A percentile compares a stretch with the other conserved stretches of the same genome.
Evolutionary conservation across 2,888 invertebrate genomes (phyloP).

Genomic region (Dendrolimus houi): DNA sequence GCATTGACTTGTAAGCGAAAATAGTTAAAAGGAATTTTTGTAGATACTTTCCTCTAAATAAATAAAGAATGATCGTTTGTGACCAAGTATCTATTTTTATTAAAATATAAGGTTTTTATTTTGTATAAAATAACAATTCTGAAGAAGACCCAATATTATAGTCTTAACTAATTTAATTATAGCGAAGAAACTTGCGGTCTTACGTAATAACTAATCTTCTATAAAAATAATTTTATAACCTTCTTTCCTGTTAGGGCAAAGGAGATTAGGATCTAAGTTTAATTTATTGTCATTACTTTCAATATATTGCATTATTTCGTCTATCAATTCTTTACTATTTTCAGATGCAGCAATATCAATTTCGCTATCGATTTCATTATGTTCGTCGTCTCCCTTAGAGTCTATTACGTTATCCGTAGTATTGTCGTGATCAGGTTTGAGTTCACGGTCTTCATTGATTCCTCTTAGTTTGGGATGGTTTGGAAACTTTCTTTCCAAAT

Average conservation of each 20-base stretch:
- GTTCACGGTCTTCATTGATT: constrained; percentile 18
- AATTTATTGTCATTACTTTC: constrained; percentile 30
- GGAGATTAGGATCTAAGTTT: constrained; percentile 33
- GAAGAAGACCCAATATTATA: too few species aligned
- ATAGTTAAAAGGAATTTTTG: too few species aligned
- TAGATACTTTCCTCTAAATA: too few species aligned
- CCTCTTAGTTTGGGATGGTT: constrained; percentile 26
- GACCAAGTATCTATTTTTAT: too few species aligned
- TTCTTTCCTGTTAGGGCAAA: constrained; percentile 47
- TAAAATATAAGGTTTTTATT: too few species aligned
- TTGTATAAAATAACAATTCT: too few species aligned
- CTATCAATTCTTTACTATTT: constrained; percentile 46
- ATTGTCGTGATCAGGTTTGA: constrained; percentile 15
- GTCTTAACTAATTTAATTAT: too few species aligned
- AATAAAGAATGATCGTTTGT: too few species aligned
- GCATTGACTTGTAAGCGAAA: constrained; percentile 3
- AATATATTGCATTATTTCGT: constrained; percentile 62
- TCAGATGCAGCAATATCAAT: constrained; percentile 13
- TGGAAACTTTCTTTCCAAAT: constrained; percentile 32
- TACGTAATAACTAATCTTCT: constrained; percentile 22
- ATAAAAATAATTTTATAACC: constrained; percentile 52
- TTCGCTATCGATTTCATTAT: constrained; percentile 11
- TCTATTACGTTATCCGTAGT: constrained; percentile 12
- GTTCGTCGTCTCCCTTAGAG: constrained; percentile 9
- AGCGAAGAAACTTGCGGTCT: too few species aligned